Evolutionary conservation across 2,888 invertebrate species (phyloP).

Genomic region (Lasioglossum villosulum): DNA sequence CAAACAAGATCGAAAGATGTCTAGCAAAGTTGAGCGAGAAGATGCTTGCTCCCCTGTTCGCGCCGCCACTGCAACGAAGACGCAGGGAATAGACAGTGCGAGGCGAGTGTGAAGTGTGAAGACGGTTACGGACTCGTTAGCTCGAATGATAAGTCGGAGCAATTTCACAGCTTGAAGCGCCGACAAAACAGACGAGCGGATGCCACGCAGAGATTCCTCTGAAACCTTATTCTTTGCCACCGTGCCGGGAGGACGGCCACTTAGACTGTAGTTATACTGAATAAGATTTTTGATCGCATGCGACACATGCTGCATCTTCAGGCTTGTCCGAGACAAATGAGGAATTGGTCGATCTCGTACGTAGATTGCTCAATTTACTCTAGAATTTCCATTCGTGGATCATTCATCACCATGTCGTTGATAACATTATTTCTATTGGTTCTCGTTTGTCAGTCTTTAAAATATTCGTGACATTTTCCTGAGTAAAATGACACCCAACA

Average conservation of each 20-base stretch:
- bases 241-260: constrained; percentile 52
- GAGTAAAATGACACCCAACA: neutral
- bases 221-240: constrained; percentile 63
- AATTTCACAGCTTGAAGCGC: constrained; percentile 80
- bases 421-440: neutral
- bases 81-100: constrained; percentile 70
- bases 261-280: constrained; percentile 26
- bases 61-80: constrained; percentile 70
- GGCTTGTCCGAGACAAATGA: neutral
- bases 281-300: neutral
- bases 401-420: neutral
- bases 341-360: neutral
- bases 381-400: neutral
- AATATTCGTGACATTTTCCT: neutral
- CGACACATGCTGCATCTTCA: neutral
- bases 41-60: constrained; percentile 35
- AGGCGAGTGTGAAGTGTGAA: constrained; percentile 77
- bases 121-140: constrained; percentile 83
- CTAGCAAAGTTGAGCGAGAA: neutral
- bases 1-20: too few relatives aligned
- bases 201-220: constrained; percentile 60
- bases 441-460: neutral
- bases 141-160: constrained; percentile 83
- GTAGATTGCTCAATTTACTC: neutral
- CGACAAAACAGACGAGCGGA: constrained; percentile 72